Base-by-base conservation (phyloP, 2,113 vertebrate species). In the Rutilus rutilus region DNA sequence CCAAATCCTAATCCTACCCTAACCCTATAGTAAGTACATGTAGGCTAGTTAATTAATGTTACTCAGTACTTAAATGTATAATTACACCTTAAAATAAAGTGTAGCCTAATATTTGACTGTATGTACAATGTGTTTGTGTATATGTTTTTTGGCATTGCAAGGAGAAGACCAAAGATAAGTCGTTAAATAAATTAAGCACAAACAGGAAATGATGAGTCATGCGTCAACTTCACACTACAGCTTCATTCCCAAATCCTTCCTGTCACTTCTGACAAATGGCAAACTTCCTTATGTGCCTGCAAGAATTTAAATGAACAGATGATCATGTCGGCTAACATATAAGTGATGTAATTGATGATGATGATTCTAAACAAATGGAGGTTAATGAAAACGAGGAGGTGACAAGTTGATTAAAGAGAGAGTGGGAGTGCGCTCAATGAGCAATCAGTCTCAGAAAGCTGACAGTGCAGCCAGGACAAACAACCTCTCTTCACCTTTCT, bases 321-420 rank as follows among this genome's bases (percentile, higher is more conserved):
- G 85, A 86, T 87, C 82, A 73, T 39, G 67, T 79, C 45, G n/a
- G 80, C 87, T 69, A 87, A 82, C 81, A 59, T 82, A 78, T 73
- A 87, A 82, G 21, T 54, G 5, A 64, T 67, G 33, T 88, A 88
- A 88, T 84, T 88, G 87, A 86, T 88, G 80, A 88, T 86, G 85
- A 86, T 84, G 75, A 80, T 89, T 80, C 82, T 85, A 84, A 73
- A 87, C 60, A 81, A 87, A 91, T 86, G 79, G 82, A 89, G 88
- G 69, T 86, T 87, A 89, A 90, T 77, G 78, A 82, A 71, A 85
- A 82, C 81, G 71, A 60, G 47, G 57, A 86, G 75, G 82, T 86
- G 87, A 89, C 86, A 90, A 59, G 86, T 45, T 87, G 47, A 91
- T 79, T 89, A 88, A 89, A 57, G 67, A 85, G 81, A 79, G 84